Base-by-base conservation (phyloP, 2,113 vertebrate species). In the Salvator merianae region DNA sequence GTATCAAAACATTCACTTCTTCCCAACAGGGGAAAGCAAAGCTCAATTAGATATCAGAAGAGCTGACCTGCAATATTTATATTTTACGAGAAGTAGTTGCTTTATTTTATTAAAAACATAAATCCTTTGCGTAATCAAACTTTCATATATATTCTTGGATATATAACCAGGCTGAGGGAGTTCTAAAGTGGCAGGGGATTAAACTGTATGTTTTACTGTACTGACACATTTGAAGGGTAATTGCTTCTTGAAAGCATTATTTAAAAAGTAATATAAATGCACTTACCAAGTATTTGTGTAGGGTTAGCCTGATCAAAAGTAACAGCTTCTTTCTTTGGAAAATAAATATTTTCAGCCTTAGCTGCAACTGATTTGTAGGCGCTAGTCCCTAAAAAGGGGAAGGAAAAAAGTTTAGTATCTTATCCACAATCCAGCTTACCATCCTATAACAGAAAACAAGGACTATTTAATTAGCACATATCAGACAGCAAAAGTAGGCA, bases 231-330 rank as follows among this genome's bases (percentile, higher is more conserved):
- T 7, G 16, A 85, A 50, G 43, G 70, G n/a, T 63, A 50, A 65
- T 62, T 73, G 55, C 2, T 50, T 79, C 32, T 79, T 79, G 24
- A 24, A 79, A n/a, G 1, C 40, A 38, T 62, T 1, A 14, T 73
- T 79, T 28, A 63, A 71, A 32, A 62, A 71, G 32, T 62, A 55
- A 30, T 30, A 47, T 62, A 91, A 89, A 80, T 76, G 88, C 4
- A 95, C 96, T 94, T 79, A 99, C 99, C 97, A 59, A 98, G 80
- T 92, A 99, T 99, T 93, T 98, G 97, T 0, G 94, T 93, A 88
- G 95, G 89, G 89, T 98, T 99, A 80, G 98, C 98, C 92, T 99
- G 98, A 84, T 99, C 98, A 95, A 99, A 99, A 62, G 97, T 98
- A 53, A 99, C 97, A 79, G 96, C 97, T 18, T 99, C 98, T 36